phyloP scores from a whole-genome alignment of 2,888 invertebrate genomes.

The Rapana venosa region DNA sequence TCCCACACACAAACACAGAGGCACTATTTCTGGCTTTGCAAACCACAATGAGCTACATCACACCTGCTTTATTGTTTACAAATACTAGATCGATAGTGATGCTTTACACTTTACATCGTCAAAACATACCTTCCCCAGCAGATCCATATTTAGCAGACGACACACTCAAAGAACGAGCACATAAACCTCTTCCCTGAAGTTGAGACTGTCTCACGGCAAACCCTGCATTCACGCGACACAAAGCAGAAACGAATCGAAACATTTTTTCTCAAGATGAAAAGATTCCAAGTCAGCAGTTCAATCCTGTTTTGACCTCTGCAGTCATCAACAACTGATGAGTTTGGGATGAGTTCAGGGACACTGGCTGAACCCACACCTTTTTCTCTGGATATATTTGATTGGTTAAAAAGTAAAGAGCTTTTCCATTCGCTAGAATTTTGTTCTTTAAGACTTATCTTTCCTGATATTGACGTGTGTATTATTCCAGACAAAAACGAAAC shows the following conservation, averaged over 20 bases:
- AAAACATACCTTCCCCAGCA: constrained; percentile 12
- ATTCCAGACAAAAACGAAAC: not conserved
- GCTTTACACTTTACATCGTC: too few relatives aligned
- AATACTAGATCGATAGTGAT: too few relatives aligned
- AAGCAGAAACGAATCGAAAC: not conserved
- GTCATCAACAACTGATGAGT: not conserved
- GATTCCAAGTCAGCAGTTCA: not conserved
- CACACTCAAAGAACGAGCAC: not conserved
- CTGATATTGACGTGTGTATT: not conserved
- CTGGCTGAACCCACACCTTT: not conserved
- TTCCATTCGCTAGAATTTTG: not conserved
- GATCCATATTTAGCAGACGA: constrained; percentile 27
- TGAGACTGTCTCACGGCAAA: not conserved
- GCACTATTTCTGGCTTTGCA: too few relatives aligned
- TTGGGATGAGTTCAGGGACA: not conserved
- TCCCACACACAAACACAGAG: too few relatives aligned
- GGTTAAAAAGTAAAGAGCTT: not conserved
- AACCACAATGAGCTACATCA: too few relatives aligned
- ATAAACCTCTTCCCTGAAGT: not conserved
- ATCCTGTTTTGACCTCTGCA: not conserved
- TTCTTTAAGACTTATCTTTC: not conserved
- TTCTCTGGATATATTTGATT: not conserved
- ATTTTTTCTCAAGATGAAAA: not conserved
- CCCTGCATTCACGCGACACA: not conserved
- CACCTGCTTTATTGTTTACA: too few relatives aligned